These are phyloP conservation scores for Neoitamus cyanurus DNA, from an alignment of 2,888 invertebrate species.

Conservation along the genomic window DNA sequence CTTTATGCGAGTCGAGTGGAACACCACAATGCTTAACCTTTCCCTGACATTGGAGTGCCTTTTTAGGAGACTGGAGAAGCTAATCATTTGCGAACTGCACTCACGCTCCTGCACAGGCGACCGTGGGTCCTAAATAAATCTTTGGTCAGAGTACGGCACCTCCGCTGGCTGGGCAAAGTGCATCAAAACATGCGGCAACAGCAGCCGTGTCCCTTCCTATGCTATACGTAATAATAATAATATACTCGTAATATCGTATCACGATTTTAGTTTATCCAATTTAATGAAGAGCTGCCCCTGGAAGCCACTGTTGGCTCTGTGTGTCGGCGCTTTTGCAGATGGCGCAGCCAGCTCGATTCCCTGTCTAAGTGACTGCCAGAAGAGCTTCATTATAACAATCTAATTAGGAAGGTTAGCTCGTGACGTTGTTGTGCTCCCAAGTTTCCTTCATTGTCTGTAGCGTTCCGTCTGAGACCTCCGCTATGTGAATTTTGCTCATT, in stretches of 20 bases:
- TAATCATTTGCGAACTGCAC: background rate
- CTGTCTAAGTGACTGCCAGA: slow-evolving; percentile 54
- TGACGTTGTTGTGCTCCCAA: slow-evolving; percentile 23
- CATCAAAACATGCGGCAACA: background rate
- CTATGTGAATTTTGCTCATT: slow-evolving; percentile 42
- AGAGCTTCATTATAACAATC: slow-evolving; percentile 57
- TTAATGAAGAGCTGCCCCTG: slow-evolving; percentile 55
- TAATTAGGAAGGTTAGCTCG: slow-evolving; percentile 54
- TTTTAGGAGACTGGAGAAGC: background rate
- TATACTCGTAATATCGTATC: slow-evolving; percentile 54
- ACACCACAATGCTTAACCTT: background rate
- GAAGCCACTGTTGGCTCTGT: background rate
- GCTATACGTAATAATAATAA: slow-evolving; percentile 39
- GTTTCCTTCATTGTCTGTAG: background rate
- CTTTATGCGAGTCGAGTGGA: background rate
- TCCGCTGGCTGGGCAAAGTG: background rate
- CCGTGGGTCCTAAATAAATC: background rate
- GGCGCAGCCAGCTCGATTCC: slow-evolving; percentile 2
- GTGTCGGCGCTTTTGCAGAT: slow-evolving; percentile 41
- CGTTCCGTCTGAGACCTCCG: slow-evolving; percentile 21
- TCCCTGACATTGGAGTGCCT: background rate
- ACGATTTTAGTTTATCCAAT: slow-evolving; percentile 56
- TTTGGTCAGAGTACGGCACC: background rate
- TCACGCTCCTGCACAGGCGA: background rate
- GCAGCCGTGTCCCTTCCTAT: slow-evolving; percentile 1